These are phyloP conservation scores for Drosophila carrolli DNA, from an alignment of 1,140 invertebrate genomes.

Conservation along the genomic window DNA sequence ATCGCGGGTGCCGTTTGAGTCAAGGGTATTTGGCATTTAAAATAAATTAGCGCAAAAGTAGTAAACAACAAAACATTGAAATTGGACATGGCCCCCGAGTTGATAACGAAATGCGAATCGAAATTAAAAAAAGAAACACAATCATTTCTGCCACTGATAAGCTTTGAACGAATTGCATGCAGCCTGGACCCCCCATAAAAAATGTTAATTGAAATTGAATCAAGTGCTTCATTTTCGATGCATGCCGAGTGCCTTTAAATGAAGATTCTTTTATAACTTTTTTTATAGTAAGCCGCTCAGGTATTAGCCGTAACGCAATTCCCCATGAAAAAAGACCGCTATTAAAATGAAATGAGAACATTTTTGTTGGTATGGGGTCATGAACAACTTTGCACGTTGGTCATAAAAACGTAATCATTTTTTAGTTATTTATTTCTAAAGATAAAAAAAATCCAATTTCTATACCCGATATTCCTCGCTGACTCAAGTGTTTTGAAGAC, in stretches of 20 bases:
- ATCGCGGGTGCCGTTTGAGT: constrained; percentile 18
- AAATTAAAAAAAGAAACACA: constrained; percentile 25
- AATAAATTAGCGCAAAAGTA: constrained; percentile 61
- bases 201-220: constrained; percentile 31
- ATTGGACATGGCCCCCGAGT: constrained; percentile 32
- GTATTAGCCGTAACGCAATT: constrained; percentile 23
- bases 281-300: constrained; percentile 21
- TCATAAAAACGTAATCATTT: constrained; percentile 42
- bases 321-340: constrained; percentile 11
- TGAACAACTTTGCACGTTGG: constrained; percentile 24
- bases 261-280: constrained; percentile 32
- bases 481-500: constrained; percentile 21
- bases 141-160: constrained; percentile 27
- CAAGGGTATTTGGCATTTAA: constrained; percentile 56
- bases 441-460: constrained; percentile 30
- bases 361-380: constrained; percentile 14
- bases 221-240: constrained; percentile 10
- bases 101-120: constrained; percentile 53
- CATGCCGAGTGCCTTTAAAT: constrained; percentile 8
- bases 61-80: constrained; percentile 57
- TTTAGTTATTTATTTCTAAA: constrained; percentile 41
- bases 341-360: constrained; percentile 46
- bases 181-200: background rate
- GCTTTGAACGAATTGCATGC: background rate
- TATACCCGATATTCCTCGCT: background rate